Percentiles rank a stretch among this genome's conserved stretches.
Evolutionary conservation across 2,888 invertebrate genomes (phyloP).

Genomic region (Merodon equestris): DNA sequence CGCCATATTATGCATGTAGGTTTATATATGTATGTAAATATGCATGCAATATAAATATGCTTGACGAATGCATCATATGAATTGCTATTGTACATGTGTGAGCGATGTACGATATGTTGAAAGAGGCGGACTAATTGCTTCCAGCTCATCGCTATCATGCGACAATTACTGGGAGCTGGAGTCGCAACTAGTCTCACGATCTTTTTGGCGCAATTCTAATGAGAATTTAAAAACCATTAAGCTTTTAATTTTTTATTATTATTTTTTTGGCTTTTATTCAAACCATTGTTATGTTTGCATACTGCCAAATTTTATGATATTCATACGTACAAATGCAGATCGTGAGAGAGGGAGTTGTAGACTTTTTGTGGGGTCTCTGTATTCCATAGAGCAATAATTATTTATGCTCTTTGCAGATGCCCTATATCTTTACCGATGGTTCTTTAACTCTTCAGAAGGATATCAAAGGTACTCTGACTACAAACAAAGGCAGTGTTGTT

Average conservation of each 20-base stretch:
- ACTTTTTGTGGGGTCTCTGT: neutral
- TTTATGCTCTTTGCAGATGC: slow-evolving; percentile 74
- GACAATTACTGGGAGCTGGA: slow-evolving; percentile 29
- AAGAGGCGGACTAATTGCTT: slow-evolving; percentile 51
- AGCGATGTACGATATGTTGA: slow-evolving; percentile 31
- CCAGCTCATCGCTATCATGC: slow-evolving; percentile 38
- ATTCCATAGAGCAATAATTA: neutral
- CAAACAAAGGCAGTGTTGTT: slow-evolving; percentile 78
- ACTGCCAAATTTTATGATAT: too few species aligned
- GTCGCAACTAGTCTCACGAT: slow-evolving; percentile 29
- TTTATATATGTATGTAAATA: slow-evolving; percentile 60
- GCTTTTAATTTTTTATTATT: too few species aligned
- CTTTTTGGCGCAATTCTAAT: slow-evolving; percentile 59
- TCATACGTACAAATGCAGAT: too few species aligned
- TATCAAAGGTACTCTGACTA: slow-evolving; percentile 76
- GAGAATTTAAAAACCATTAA: neutral
- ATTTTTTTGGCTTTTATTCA: too few species aligned
- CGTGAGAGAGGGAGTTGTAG: slow-evolving; percentile 12
- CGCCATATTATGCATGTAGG: slow-evolving; percentile 46
- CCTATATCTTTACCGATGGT: slow-evolving; percentile 79
- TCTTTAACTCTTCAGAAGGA: slow-evolving; percentile 79
- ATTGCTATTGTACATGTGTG: neutral
- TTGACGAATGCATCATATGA: slow-evolving; percentile 14
- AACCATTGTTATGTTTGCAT: too few species aligned
- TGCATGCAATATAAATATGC: slow-evolving; percentile 13